phyloP scores from a whole-genome alignment of 2,797 vertebrate species.

The Discoglossus pictus region DNA sequence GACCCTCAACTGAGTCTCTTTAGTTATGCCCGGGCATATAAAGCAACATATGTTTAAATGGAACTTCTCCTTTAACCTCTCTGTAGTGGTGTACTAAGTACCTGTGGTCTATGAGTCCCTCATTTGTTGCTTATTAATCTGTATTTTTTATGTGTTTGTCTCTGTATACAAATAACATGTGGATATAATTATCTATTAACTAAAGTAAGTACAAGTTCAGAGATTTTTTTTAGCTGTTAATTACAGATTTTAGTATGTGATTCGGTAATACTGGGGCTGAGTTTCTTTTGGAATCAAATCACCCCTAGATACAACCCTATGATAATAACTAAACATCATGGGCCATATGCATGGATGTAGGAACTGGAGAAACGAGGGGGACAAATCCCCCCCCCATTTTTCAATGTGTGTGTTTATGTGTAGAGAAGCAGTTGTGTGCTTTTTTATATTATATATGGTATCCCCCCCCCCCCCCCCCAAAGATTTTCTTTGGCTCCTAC shows the following conservation, averaged over 20 bases:
- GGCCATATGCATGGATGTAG: too few species aligned
- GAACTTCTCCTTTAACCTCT: constrained; percentile 50
- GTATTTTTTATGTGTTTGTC: constrained; percentile 24
- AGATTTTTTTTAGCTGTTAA: constrained; percentile 9
- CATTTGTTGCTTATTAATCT: constrained; percentile 46
- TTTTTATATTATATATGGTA: too few species aligned
- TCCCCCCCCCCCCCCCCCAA: too few species aligned
- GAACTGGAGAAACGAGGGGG: too few species aligned
- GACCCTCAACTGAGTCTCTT: too few species aligned
- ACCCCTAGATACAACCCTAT: background rate
- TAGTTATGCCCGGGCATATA: too few species aligned
- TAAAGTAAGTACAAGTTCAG: constrained; percentile 21
- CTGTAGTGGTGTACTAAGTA: constrained; percentile 27
- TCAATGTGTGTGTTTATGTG: too few species aligned
- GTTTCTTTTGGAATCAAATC: background rate
- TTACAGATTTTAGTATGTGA: background rate
- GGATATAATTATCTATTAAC: constrained; percentile 25
- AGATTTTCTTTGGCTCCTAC: too few species aligned
- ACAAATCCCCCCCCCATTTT: too few species aligned
- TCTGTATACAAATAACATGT: constrained; percentile 29
- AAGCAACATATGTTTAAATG: too few species aligned
- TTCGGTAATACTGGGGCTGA: background rate
- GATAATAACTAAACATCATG: constrained; percentile 14
- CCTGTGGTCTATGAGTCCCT: constrained; percentile 18
- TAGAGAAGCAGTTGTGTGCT: too few species aligned